A percentile compares a stretch with the other conserved stretches of the same genome.
Evolutionary conservation across 2,797 vertebrate genomes (phyloP).

Genomic region (Luscinia luscinia): DNA sequence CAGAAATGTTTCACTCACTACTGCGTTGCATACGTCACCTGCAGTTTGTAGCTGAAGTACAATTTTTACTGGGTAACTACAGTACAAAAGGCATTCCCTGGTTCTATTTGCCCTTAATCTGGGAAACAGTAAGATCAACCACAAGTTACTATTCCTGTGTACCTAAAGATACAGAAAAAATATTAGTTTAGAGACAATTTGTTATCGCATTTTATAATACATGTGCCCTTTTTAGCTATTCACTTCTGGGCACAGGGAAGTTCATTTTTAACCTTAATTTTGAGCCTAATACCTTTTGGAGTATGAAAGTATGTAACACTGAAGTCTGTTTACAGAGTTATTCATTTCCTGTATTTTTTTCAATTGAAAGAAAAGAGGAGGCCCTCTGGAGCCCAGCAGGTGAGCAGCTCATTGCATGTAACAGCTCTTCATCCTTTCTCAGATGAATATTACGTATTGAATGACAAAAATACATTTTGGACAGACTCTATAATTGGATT

Average conservation of each 20-base stretch:
- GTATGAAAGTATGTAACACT: neutral
- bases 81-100: constrained; percentile 31
- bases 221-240: neutral
- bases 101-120: constrained; percentile 52
- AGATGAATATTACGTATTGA: neutral
- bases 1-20: constrained; percentile 23
- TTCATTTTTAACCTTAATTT: constrained; percentile 9
- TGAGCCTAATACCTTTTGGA: neutral
- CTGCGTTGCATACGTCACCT: neutral
- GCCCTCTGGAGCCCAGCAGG: neutral
- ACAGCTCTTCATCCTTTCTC: neutral
- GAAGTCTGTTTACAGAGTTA: neutral
- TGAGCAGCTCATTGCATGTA: neutral
- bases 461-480: neutral
- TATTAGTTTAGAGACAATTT: constrained; percentile 29
- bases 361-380: neutral
- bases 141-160: constrained; percentile 20
- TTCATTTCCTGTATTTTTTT: neutral
- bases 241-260: neutral
- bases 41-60: neutral
- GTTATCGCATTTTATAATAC: neutral
- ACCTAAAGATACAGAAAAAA: constrained; percentile 44
- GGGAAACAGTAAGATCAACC: constrained; percentile 6
- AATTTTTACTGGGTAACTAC: constrained; percentile 7
- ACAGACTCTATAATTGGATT: neutral